These are phyloP conservation scores for Odocoileus virginianus DNA, from an alignment of 2,113 vertebrate species.

Conservation along the genomic window DNA sequence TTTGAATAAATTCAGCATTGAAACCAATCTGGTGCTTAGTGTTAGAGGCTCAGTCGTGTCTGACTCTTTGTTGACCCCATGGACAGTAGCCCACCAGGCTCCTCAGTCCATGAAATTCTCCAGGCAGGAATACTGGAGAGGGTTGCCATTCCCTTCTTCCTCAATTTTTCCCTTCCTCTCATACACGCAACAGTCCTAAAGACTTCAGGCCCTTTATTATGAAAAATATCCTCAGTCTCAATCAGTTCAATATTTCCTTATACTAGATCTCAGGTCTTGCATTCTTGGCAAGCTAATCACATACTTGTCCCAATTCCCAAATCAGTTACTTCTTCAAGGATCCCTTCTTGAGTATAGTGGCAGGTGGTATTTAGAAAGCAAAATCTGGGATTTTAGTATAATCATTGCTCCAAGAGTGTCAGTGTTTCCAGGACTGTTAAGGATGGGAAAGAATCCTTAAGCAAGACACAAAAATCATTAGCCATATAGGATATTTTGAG, in stretches of 20 bases:
- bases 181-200: background rate
- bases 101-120: background rate
- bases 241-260: background rate
- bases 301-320: background rate
- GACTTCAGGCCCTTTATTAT: background rate
- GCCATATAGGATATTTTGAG: background rate
- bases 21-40: background rate
- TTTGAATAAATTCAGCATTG: background rate
- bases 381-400: background rate
- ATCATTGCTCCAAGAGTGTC: background rate
- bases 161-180: background rate
- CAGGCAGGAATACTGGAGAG: background rate
- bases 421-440: background rate
- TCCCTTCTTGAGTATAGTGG: background rate
- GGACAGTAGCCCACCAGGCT: background rate
- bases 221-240: background rate
- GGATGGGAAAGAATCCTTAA: background rate
- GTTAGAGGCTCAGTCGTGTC: background rate
- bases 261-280: background rate
- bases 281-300: background rate
- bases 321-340: background rate
- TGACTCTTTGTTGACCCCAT: background rate
- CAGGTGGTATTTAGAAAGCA: background rate
- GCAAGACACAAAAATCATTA: background rate
- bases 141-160: background rate